phyloP scores from a whole-genome alignment of 2,797 vertebrate species.

The Echiichthys vipera region DNA sequence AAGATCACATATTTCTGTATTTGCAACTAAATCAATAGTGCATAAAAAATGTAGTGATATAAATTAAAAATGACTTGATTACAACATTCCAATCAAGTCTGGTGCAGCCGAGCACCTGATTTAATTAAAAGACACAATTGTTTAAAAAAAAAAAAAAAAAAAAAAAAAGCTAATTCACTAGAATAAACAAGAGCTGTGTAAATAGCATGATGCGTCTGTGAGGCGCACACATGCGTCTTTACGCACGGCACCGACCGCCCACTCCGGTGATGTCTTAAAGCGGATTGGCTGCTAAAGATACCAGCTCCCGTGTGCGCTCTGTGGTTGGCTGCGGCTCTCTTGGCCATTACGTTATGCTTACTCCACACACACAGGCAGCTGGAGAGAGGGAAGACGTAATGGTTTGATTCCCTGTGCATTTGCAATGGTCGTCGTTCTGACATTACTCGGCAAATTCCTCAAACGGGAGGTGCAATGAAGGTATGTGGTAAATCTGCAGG shows the following conservation, averaged over 20 bases:
- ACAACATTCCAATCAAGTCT: not conserved
- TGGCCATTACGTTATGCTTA: conserved; percentile 84
- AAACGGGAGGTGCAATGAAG: conserved; percentile 84
- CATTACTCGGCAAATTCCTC: conserved; percentile 79
- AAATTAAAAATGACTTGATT: not conserved
- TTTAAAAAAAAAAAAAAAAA: not conserved
- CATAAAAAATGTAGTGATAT: not conserved
- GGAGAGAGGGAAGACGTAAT: conserved; percentile 86
- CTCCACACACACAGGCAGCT: conserved; percentile 75
- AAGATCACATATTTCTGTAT: too few species aligned
- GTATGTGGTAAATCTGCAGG: conserved; percentile 61
- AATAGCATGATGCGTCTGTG: conserved; percentile 55
- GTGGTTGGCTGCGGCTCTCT: conserved; percentile 75
- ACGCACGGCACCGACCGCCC: conserved; percentile 70
- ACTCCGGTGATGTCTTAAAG: conserved; percentile 8
- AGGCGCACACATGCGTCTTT: conserved; percentile 62
- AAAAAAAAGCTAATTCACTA: conserved; percentile 6
- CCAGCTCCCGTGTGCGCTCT: conserved; percentile 50
- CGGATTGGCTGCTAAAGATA: conserved; percentile 83
- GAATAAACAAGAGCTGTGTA: conserved; percentile 24
- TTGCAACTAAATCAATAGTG: not conserved
- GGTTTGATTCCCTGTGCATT: conserved; percentile 81
- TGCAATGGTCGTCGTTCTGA: conserved; percentile 82
- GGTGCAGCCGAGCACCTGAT: not conserved
- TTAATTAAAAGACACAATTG: not conserved